Conservation (phyloP, 2,888 invertebrate genomes). For the Petrophora chlorosata region DNA sequence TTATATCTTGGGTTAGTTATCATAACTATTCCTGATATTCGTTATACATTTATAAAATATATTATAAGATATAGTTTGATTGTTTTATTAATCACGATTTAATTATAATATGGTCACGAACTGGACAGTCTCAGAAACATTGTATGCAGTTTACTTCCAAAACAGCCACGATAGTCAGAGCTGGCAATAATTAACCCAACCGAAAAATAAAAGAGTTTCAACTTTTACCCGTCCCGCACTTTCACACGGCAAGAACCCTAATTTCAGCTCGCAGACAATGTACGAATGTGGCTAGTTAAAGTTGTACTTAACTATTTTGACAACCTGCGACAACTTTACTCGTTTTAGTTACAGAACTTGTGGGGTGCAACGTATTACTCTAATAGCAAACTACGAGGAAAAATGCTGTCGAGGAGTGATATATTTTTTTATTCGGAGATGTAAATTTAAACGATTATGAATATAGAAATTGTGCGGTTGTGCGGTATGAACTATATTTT, state of each 20-base stretch:
- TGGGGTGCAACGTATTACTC: slow-evolving; percentile 3
- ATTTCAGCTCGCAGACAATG: slow-evolving; percentile 29
- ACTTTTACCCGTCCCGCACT: slow-evolving; percentile 2
- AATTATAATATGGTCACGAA: no score
- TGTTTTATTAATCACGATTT: no score
- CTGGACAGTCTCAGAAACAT: no score
- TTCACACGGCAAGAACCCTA: slow-evolving; percentile 24
- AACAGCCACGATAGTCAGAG: not conserved
- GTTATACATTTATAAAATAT: no score
- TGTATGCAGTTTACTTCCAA: not conserved
- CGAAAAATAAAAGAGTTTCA: slow-evolving; percentile 12
- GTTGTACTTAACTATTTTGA: slow-evolving; percentile 23
- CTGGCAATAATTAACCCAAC: slow-evolving; percentile 1
- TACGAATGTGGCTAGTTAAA: slow-evolving; percentile 17
- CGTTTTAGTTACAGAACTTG: slow-evolving; percentile 26
- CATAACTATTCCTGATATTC: no score
- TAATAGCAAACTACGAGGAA: not conserved
- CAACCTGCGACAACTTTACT: slow-evolving; percentile 28
- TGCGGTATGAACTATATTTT: no score
- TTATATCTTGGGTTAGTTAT: no score
- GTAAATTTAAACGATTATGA: no score
- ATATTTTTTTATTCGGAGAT: no score
- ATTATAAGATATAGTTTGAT: no score
- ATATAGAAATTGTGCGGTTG: no score
- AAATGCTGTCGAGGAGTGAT: not conserved